These are phyloP conservation scores for Odocoileus hemionus DNA, from an alignment of 2,113 vertebrate species.

Conservation along the genomic window DNA sequence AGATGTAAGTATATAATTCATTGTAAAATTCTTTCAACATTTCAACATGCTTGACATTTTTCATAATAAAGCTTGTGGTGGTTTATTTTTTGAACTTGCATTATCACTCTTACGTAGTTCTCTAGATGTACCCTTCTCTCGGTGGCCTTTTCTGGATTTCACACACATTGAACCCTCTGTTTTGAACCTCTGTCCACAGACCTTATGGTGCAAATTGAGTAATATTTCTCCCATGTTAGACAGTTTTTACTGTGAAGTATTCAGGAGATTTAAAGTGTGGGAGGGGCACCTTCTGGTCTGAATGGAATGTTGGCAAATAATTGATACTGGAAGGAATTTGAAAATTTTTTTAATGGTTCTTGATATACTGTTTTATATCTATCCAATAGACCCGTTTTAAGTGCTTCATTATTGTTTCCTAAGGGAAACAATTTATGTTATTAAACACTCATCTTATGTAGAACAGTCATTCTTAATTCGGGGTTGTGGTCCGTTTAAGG, in stretches of 20 bases:
- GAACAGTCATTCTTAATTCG: background rate
- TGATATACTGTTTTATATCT: background rate
- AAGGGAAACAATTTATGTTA: background rate
- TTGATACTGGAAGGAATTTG: slow-evolving; percentile 6
- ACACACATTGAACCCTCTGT: background rate
- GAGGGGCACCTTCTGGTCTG: background rate
- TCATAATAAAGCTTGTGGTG: background rate
- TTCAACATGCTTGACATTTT: background rate
- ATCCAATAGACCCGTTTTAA: background rate
- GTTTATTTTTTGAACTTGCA: background rate
- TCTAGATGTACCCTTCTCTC: background rate
- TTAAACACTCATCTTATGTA: background rate
- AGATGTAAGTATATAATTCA: background rate
- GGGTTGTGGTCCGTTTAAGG: background rate
- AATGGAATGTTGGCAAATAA: background rate
- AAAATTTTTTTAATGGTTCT: background rate
- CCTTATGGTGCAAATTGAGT: background rate
- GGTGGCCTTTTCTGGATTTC: background rate
- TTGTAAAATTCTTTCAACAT: background rate
- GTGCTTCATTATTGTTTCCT: background rate
- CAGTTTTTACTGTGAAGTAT: background rate
- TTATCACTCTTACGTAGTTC: background rate
- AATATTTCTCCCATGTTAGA: background rate
- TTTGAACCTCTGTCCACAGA: background rate
- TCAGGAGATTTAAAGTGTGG: background rate